Base-by-base conservation (phyloP, 2,888 invertebrate genomes). In the Endotricha flammealis region DNA sequence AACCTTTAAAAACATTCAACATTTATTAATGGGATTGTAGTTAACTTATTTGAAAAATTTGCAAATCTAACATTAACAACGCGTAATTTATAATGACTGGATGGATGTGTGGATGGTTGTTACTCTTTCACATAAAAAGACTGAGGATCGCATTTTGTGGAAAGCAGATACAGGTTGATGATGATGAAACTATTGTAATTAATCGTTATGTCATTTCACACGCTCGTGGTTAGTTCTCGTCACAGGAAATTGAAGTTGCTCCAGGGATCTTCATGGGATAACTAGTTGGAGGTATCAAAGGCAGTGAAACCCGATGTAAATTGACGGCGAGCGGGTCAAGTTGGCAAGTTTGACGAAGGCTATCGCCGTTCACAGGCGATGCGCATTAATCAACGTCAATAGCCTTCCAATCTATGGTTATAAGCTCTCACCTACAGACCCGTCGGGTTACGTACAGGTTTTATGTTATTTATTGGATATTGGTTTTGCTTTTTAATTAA, bases 331-430 rank as follows among this genome's bases (percentile, higher is more conserved):
- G 23, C 28, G 22, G 32, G 36, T 30, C 25, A 23, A 24, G 30
- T 32, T 39, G 49, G 48, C 48, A 51, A 45, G 46, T 60, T 54
- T 57, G 57, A 64, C 50, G 49, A 53, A 57, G 62, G 57, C 57
- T 50, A 57, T 57, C 48, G 50, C 32, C 14, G 47, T 44, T 49
- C 45, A 40, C 46, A 54, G 48, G 42, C 44, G 14, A 34, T 27
- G 43, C 38, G 43, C 63, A 64, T 68, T 60, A 59, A 67, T 70
- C 68, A 66, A 59, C 48, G 57, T 56, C 54, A 36, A 9, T 16
- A 25, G 25, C 16, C 32, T 24, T 16, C 16, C 20, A 20, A 20
- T 20, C 20, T 20, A 34, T 36, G 33, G 33, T 16, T 29, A 22
- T 30, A 20, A 23, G 10, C 36, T 25, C 12, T 22, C 34, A 39